Evolutionary conservation across 1,140 invertebrate species (phyloP).

Genomic region (Neodiprion pinetum): DNA sequence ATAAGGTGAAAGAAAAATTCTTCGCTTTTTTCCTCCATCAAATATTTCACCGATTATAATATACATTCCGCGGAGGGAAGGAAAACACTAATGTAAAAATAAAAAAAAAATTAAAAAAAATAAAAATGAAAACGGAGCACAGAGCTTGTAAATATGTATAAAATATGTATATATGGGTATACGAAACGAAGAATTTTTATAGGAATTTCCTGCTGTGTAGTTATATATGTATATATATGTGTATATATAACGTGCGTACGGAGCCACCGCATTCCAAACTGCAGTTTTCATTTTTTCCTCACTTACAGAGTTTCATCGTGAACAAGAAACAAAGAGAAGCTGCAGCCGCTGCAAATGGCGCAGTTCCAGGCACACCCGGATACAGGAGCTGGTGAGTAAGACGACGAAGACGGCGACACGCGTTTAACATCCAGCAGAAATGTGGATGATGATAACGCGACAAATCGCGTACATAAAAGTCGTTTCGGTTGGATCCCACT

Average conservation of each 20-base stretch:
- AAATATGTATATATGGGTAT: too few relatives aligned
- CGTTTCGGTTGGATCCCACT: neutral
- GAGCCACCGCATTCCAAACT: neutral
- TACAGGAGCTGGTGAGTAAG: constrained; percentile 80
- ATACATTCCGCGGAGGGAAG: too few relatives aligned
- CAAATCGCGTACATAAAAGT: neutral
- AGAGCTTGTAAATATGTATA: too few relatives aligned
- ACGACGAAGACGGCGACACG: neutral
- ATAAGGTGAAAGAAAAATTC: too few relatives aligned
- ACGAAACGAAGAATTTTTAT: too few relatives aligned
- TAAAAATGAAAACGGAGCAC: neutral
- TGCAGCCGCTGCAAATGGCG: constrained; percentile 75
- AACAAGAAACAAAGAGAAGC: constrained; percentile 87
- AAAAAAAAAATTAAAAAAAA: neutral
- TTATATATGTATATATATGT: neutral
- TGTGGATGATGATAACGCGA: neutral
- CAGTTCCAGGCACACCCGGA: constrained; percentile 69
- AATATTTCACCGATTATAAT: too few relatives aligned
- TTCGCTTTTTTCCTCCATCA: too few relatives aligned
- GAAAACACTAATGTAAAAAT: too few relatives aligned
- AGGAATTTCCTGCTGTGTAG: too few relatives aligned
- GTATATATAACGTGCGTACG: neutral
- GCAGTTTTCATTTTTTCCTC: neutral
- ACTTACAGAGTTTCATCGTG: constrained; percentile 83
- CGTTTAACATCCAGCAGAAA: neutral